Evolutionary conservation across 2,888 invertebrate genomes (phyloP), one percentile per base, ranked within the genome.

Genomic region (Rhimphoctona megacephalus): DNA sequence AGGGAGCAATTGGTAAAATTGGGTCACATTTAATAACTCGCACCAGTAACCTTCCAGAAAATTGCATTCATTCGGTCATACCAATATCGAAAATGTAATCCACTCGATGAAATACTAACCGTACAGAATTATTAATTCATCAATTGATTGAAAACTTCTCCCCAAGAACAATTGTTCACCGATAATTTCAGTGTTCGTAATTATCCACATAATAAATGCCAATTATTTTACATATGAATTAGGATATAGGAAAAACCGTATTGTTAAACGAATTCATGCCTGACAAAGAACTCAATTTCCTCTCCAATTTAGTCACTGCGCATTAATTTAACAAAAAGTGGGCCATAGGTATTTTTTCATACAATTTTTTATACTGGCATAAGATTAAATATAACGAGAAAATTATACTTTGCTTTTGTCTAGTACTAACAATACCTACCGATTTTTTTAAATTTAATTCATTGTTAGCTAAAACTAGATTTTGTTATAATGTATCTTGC

Each of bases 1-100:
- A 33, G 64, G 33, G 66, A 46, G 17, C 25, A 57, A 67, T 17
- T 49, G 11, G n/a, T n/a, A 36, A 69, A 22, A 33, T 17, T 54
- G 33, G 36, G 2, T 85, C 61, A 67, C 25, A 76, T 80, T 84
- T 74, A 70, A 85, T 80, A 81, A 81, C 69, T 39, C 70, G 80
- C 76, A 64, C 70, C 61, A 70, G 25, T 70, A 69, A 66, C n/a
- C 64, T 33, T 43, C 7, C 25, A 3, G 52, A 64, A 80, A 76
- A 85, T 76, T 64, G 70, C 78, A 61, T 80, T 64, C 49, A 64
- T 36, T 52, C 64, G 52, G 46, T 76, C 70, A 70, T 54, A 52
- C 14, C 36, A 61, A 70, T 22, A 43, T 76, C 39, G 14, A 76
- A 36, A 76, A 36, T 69, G 46, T 39, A 66, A 76, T 85, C 70